These are phyloP conservation scores for human DNA, from an alignment of 2,113 vertebrate genomes.

Conservation along the genomic window GRCh38 chr1:102654501-102655000, in stretches of 20 bases:
- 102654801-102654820: not conserved
- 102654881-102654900: not conserved
- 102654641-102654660: not conserved
- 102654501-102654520: too few relatives aligned
- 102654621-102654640: not conserved
- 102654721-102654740: not conserved
- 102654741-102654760: not conserved
- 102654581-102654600: not conserved
- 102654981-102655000: not conserved
- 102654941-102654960: not conserved
- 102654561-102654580: not conserved
- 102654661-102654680: not conserved
- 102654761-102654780: not conserved
- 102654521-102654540: not conserved
- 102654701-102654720: not conserved
- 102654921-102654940: not conserved
- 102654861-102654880: not conserved
- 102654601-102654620: not conserved
- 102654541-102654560: not conserved
- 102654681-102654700: not conserved
- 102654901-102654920: not conserved
- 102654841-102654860: not conserved
- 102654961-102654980: not conserved
- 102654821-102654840: not conserved
- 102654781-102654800: not conserved